Percentiles rank a stretch among this genome's conserved stretches.
Evolutionary conservation across 92 coral and sea anemone genomes (phyloP).

Genomic region (Actinostola sp.): DNA sequence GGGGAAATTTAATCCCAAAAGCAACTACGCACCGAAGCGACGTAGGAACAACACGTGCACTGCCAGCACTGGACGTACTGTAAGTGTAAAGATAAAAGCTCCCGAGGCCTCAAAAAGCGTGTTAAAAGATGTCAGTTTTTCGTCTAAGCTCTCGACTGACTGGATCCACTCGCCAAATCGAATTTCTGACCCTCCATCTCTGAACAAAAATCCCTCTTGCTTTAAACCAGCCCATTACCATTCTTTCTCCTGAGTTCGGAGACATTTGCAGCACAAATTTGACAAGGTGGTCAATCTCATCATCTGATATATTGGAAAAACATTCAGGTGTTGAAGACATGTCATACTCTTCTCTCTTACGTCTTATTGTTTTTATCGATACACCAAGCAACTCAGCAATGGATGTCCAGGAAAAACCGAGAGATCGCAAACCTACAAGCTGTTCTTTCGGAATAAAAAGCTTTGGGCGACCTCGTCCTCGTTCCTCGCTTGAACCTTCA

Average conservation of each 20-base stretch:
- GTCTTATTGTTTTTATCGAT: conserved; percentile 41
- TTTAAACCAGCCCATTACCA: conserved; percentile 30
- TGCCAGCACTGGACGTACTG: too few relatives aligned
- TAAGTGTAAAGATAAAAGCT: too few relatives aligned
- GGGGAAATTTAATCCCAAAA: too few relatives aligned
- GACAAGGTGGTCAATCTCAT: conserved; percentile 40
- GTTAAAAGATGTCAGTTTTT: too few relatives aligned
- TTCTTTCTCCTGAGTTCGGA: conserved; percentile 56
- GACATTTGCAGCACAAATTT: conserved; percentile 53
- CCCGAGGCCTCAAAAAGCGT: too few relatives aligned
- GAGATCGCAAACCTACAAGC: conserved; percentile 51
- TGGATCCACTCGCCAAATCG: conserved; percentile 60
- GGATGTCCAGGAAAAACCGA: conserved; percentile 41
- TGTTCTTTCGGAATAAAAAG: conserved; percentile 54
- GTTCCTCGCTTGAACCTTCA: conserved; percentile 6
- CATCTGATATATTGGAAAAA: conserved; percentile 56
- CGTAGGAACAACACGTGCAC: too few relatives aligned
- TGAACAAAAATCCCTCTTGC: conserved; percentile 57
- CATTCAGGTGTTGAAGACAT: conserved; percentile 1
- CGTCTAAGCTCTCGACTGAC: conserved; percentile 53
- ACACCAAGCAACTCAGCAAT: conserved; percentile 52
- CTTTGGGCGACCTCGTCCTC: conserved; percentile 43
- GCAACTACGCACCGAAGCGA: too few relatives aligned
- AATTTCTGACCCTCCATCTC: conserved; percentile 46
- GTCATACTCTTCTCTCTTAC: conserved; percentile 24